Conservation (phyloP, 2,888 invertebrate genomes). For the Carabus problematicus region DNA sequence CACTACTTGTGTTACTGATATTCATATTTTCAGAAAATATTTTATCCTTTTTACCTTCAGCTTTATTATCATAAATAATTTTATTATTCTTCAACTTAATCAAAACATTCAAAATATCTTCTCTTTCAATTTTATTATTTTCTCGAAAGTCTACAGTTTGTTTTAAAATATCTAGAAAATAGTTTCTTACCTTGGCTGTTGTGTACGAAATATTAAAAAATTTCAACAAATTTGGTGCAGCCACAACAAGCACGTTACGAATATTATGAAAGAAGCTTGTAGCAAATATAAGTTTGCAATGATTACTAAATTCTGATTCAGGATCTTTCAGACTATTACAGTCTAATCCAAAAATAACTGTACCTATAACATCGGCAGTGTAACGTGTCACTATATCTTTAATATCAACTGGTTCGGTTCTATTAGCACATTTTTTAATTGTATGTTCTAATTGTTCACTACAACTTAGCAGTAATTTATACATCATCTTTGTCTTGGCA, state of each 20-base stretch:
- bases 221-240: constrained; percentile 15
- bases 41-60: background rate
- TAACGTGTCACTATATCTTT: constrained; percentile 29
- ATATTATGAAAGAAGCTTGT: background rate
- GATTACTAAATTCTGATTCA: constrained; percentile 21
- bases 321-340: constrained; percentile 36
- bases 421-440: constrained; percentile 46
- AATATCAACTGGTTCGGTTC: constrained; percentile 17
- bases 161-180: constrained; percentile 52
- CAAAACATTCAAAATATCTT: constrained; percentile 54
- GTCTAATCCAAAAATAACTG: constrained; percentile 36
- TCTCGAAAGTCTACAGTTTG: constrained; percentile 52
- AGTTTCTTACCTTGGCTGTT: constrained; percentile 46
- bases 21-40: no score
- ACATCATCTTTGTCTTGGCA: constrained; percentile 70
- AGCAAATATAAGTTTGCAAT: constrained; percentile 18
- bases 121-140: constrained; percentile 49
- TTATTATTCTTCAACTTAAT: constrained; percentile 50
- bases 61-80: constrained; percentile 25
- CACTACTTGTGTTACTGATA: no score
- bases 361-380: constrained; percentile 31
- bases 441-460: constrained; percentile 60
- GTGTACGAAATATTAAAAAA: constrained; percentile 14
- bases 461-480: constrained; percentile 63
- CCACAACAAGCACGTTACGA: background rate